These are phyloP conservation scores for Echeneis naucrates DNA, from an alignment of 2,797 vertebrate species.

Conservation along the genomic window DNA sequence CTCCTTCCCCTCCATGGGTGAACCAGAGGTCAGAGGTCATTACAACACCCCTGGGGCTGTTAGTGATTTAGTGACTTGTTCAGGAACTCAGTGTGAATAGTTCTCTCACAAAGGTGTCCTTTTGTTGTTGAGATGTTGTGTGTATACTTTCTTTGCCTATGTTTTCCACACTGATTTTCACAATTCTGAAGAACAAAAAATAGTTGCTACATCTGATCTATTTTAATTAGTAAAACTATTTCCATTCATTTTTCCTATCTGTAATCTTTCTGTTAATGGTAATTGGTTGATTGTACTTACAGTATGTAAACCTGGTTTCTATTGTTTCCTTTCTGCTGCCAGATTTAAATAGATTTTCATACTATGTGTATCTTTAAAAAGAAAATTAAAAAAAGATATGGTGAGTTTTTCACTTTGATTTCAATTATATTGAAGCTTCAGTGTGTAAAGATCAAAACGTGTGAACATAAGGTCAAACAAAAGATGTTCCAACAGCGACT, in stretches of 20 bases:
- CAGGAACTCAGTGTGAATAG: neutral
- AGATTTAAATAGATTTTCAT: neutral
- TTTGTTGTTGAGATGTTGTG: neutral
- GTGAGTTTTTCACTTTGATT: neutral
- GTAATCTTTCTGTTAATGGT: neutral
- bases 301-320: neutral
- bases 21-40: constrained; percentile 44
- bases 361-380: neutral
- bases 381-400: neutral
- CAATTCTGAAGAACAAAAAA: neutral
- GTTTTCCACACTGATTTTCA: neutral
- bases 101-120: neutral
- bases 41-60: constrained; percentile 5
- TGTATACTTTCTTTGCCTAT: neutral
- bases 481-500: constrained; percentile 17
- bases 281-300: neutral
- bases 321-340: neutral
- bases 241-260: neutral
- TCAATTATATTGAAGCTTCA: neutral
- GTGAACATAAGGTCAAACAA: constrained; percentile 29
- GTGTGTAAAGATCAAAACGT: constrained; percentile 17
- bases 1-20: constrained; percentile 11
- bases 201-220: constrained; percentile 8
- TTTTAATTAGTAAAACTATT: too few relatives aligned
- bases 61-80: constrained; percentile 6